phyloP scores from a whole-genome alignment of 23 tunicate genomes.

The Corella eumyota region DNA sequence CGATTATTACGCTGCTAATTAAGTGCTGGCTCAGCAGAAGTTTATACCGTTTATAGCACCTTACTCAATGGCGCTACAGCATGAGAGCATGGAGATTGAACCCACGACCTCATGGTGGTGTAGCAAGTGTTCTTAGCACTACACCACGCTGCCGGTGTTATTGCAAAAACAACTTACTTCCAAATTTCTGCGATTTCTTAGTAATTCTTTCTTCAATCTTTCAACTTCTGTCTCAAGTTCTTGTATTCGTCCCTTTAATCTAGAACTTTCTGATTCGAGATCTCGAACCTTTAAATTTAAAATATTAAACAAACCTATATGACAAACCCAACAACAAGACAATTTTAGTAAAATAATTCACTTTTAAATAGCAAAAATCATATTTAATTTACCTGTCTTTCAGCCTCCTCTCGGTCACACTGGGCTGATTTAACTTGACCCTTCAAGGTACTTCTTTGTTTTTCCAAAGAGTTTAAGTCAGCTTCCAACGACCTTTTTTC shows the following conservation, averaged over 20 bases:
- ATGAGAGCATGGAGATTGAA: no score
- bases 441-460: slow-evolving; percentile 42
- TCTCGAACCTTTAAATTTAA: slow-evolving; percentile 28
- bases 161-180: slow-evolving; percentile 24
- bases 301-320: not conserved
- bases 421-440: slow-evolving; percentile 50
- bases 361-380: no score
- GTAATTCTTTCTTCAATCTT: slow-evolving; percentile 39
- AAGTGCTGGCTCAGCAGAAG: no score
- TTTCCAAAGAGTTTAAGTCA: slow-evolving; percentile 28
- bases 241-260: slow-evolving; percentile 26
- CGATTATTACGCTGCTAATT: no score
- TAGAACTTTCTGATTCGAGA: slow-evolving; percentile 23
- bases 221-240: slow-evolving; percentile 57
- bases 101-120: no score
- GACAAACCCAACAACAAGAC: not conserved
- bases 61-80: no score
- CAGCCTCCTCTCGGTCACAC: slow-evolving; percentile 62
- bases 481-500: slow-evolving; percentile 46
- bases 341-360: no score
- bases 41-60: no score
- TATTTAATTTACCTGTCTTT: slow-evolving; percentile 15
- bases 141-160: no score
- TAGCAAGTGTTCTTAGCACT: no score
- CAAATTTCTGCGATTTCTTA: slow-evolving; percentile 34